Evolutionary conservation across 2,797 vertebrate genomes (phyloP).

Genomic region (Microctenopoma stevenorrisi): DNA sequence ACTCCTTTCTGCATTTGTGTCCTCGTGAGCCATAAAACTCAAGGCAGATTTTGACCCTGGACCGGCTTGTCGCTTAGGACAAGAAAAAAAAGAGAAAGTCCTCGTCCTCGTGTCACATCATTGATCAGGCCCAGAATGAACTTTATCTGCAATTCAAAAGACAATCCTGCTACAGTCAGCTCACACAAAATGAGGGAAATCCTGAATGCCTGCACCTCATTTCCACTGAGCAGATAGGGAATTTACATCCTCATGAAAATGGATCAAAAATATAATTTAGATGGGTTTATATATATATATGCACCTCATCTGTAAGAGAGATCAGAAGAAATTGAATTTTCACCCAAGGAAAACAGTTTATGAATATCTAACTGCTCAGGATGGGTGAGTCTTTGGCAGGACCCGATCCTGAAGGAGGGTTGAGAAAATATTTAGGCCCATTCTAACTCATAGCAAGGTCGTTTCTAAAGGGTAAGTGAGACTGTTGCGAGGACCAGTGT

Average conservation of each 20-base stretch:
- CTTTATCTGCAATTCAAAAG: slow-evolving; percentile 77
- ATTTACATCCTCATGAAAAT: slow-evolving; percentile 77
- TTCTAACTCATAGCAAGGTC: slow-evolving; percentile 56
- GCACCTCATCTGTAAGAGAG: slow-evolving; percentile 61
- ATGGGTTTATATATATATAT: slow-evolving; percentile 78
- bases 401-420: slow-evolving; percentile 28
- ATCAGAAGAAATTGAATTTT: slow-evolving; percentile 72
- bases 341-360: slow-evolving; percentile 69
- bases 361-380: slow-evolving; percentile 69
- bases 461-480: slow-evolving; percentile 64
- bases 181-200: slow-evolving; percentile 51
- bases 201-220: slow-evolving; percentile 59
- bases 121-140: slow-evolving; percentile 56
- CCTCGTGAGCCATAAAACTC: slow-evolving; percentile 25
- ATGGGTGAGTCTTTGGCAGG: slow-evolving; percentile 41
- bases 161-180: slow-evolving; percentile 38
- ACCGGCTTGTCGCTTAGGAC: slow-evolving; percentile 19
- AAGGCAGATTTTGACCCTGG: slow-evolving; percentile 48
- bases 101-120: slow-evolving; percentile 25
- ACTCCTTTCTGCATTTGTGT: slow-evolving; percentile 61
- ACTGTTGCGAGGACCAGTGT: slow-evolving; percentile 45
- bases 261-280: slow-evolving; percentile 71
- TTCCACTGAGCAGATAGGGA: slow-evolving; percentile 60
- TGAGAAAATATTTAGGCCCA: slow-evolving; percentile 52
- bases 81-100: neutral